A percentile compares a stretch with the other conserved stretches of the same genome.
Evolutionary conservation across 1,140 invertebrate species (phyloP).

Genomic region (Acromyrmex heyeri): DNA sequence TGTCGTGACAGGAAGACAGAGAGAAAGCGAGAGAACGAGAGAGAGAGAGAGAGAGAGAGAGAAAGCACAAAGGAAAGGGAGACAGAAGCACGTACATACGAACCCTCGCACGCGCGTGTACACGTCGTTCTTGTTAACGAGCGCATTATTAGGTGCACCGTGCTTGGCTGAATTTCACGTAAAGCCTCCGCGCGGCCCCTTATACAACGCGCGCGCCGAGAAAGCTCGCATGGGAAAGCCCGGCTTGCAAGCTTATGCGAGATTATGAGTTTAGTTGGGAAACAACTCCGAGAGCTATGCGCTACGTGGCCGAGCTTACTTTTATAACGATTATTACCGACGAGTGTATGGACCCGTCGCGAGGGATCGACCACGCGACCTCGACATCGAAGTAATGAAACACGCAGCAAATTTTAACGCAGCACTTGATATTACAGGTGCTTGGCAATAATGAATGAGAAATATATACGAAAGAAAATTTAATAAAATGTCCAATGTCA

Average conservation of each 20-base stretch:
- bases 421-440: neutral
- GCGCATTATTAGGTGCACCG: conserved; percentile 78
- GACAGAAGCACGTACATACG: conserved; percentile 40
- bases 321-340: conserved; percentile 83
- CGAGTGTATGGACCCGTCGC: conserved; percentile 27
- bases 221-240: conserved; percentile 84
- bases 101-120: conserved; percentile 45
- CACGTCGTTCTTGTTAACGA: conserved; percentile 77
- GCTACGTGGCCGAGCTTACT: conserved; percentile 73
- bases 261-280: conserved; percentile 85
- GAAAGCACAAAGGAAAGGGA: neutral
- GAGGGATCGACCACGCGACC: neutral
- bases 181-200: conserved; percentile 74
- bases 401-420: neutral
- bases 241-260: conserved; percentile 84
- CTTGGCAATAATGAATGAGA: conserved; percentile 37
- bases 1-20: conserved; percentile 40
- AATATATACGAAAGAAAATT: conserved; percentile 14
- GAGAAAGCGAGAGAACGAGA: neutral
- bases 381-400: conserved; percentile 1
- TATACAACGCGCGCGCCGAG: conserved; percentile 71
- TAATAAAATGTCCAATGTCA: neutral
- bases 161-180: conserved; percentile 80
- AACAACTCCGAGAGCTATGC: conserved; percentile 78
- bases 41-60: neutral